These are phyloP conservation scores for Ametastegia equiseti DNA, from an alignment of 2,888 invertebrate species.

Conservation along the genomic window DNA sequence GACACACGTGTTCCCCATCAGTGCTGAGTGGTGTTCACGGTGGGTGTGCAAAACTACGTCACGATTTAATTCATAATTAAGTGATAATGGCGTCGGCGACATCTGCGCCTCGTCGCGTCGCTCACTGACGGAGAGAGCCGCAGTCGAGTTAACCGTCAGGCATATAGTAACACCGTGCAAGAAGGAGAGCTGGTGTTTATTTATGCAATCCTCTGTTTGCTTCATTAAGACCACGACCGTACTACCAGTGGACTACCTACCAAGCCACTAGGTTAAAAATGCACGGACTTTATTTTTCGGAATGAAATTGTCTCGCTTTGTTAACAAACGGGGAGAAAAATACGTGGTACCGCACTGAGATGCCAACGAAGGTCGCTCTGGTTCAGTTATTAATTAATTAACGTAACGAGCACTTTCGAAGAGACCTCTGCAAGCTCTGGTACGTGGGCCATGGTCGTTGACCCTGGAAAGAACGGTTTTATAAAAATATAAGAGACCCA, in stretches of 20 bases:
- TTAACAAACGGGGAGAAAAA: neutral
- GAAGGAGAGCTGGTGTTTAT: conserved; percentile 47
- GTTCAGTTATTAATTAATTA: conserved; percentile 46
- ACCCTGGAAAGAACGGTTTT: conserved; percentile 14
- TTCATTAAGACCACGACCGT: conserved; percentile 47
- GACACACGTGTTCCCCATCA: conserved; percentile 42
- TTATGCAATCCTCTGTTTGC: conserved; percentile 51
- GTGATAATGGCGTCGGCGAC: conserved; percentile 49
- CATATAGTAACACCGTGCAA: neutral
- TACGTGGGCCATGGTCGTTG: conserved; percentile 17
- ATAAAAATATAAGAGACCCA: conserved; percentile 23
- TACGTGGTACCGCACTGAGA: conserved; percentile 5
- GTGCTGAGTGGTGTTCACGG: conserved; percentile 40
- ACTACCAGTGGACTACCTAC: conserved; percentile 8
- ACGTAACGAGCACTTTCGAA: conserved; percentile 40
- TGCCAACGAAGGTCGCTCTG: conserved; percentile 11
- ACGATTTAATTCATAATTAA: conserved; percentile 51
- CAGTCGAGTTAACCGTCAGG: neutral
- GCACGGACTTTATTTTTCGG: conserved; percentile 47
- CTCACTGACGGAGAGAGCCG: conserved; percentile 17
- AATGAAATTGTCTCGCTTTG: conserved; percentile 48
- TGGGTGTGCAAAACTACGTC: conserved; percentile 40
- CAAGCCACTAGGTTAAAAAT: conserved; percentile 47
- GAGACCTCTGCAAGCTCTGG: neutral
- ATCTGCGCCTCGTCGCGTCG: conserved; percentile 41